Evolutionary conservation across 2,888 invertebrate genomes (phyloP).

Genomic region (Crioceris asparagi): DNA sequence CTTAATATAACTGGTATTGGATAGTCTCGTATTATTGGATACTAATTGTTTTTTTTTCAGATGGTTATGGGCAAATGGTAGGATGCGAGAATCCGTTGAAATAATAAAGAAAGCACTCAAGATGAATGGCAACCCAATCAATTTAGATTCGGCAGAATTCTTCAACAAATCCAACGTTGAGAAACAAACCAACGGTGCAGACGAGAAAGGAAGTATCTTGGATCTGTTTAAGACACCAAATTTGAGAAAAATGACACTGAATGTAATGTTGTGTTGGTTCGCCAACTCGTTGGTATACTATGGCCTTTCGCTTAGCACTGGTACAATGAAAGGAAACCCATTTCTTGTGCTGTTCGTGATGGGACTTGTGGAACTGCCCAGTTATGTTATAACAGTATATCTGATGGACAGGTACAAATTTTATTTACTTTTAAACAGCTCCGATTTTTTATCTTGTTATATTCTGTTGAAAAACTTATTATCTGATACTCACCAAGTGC

Average conservation of each 20-base stretch:
- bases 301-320: constrained; percentile 70
- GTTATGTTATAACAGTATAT: constrained; percentile 60
- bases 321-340: constrained; percentile 72
- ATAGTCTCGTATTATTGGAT: background rate
- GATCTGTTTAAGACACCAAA: constrained; percentile 76
- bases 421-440: no score
- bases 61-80: constrained; percentile 80
- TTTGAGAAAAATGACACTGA: constrained; percentile 65
- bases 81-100: constrained; percentile 57
- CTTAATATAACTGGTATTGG: no score
- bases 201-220: constrained; percentile 46
- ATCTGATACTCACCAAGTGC: no score
- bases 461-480: no score
- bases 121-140: constrained; percentile 53
- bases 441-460: no score
- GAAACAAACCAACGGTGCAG: constrained; percentile 29
- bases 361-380: constrained; percentile 67
- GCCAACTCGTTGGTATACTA: constrained; percentile 83
- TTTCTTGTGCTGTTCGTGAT: constrained; percentile 67
- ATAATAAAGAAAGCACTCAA: constrained; percentile 69
- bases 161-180: constrained; percentile 50
- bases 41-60: constrained; percentile 31
- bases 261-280: constrained; percentile 77
- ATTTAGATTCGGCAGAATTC: constrained; percentile 53
- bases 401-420: constrained; percentile 53